Evolutionary conservation across 1,140 invertebrate species (phyloP), one percentile per base, ranked within the genome.

Genomic region (Hetaerina americana): DNA sequence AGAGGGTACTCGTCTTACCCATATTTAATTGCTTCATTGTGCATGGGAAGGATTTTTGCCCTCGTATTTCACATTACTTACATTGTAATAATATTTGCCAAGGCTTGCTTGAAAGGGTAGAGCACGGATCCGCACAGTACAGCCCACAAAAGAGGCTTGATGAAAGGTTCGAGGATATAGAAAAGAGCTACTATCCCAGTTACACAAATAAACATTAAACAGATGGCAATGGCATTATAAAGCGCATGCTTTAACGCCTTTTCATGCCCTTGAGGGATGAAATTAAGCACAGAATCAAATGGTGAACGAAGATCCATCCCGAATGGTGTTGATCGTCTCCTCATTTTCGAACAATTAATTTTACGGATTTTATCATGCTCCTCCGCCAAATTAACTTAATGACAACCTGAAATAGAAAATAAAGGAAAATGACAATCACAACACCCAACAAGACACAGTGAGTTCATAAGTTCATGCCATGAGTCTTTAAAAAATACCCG

Each of bases 131-230:
- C 94, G 79, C 94, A 94, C 18, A 99, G 80, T 67, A 97, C 81
- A 5, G 96, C 95, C 96, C 96, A 99, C 72, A 97, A 85, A 29
- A 98, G 78, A 0, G 96, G 93, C 76, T 93, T 91, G 22, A 97
- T 86, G 81, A 98, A 98, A 0, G 95, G 93, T 78, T 93, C 90
- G 5, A 97, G 80, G 68, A 95, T 90, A 73, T 90, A 87, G 78
- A 93, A 96, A 18, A 96, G 85, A 5, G 92, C 91, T 76, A 88
- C 91, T 26, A 88, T 84, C 66, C 70, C 71, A 22, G 85, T 85
- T 76, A 86, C 86, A 74, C 87, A 86, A 66, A 90, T 78, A 31
- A 85, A 82, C 70, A 92, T 78, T 26, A 92, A 82, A 73, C 90
- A 85, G 57, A 92, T 79, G 12, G 92, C 92, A 27, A 93, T 83